Evolutionary conservation across 2,113 vertebrate species (phyloP).

Genomic region (Scalopus aquaticus): DNA sequence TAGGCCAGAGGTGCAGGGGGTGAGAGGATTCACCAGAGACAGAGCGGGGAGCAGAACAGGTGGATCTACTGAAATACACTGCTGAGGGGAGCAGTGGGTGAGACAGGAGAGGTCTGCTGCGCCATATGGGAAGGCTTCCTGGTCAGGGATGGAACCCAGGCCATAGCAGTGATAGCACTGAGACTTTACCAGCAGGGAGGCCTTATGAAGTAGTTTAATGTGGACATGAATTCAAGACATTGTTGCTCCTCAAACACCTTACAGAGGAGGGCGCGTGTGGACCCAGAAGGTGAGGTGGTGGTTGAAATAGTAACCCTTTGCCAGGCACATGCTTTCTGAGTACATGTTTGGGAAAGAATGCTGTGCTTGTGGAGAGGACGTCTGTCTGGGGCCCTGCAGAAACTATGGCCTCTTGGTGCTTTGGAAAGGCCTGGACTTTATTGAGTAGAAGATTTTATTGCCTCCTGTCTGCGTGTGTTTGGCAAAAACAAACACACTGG

Average conservation of each 20-base stretch:
- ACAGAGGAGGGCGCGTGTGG: neutral
- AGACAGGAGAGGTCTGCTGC: no score
- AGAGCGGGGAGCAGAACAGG: no score
- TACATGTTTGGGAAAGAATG: neutral
- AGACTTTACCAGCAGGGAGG: no score
- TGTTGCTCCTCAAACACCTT: neutral
- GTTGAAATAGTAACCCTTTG: neutral
- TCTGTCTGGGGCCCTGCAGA: neutral
- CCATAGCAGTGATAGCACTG: no score
- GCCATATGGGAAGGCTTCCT: no score
- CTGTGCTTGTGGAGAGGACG: neutral
- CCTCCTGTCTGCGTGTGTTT: neutral
- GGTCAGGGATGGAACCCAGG: no score
- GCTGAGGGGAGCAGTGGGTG: no score
- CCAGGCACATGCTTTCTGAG: neutral
- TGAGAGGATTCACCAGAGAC: no score
- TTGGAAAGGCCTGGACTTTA: neutral
- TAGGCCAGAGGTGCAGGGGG: no score
- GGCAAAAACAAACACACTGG: constrained; percentile 57
- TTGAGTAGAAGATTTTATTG: neutral
- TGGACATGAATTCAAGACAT: neutral
- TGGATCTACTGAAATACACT: no score
- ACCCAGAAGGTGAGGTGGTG: neutral
- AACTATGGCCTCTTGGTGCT: neutral
- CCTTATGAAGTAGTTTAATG: neutral